Conservation (phyloP, 1,140 invertebrate species). For the Pomphorhynchus laevis region DNA sequence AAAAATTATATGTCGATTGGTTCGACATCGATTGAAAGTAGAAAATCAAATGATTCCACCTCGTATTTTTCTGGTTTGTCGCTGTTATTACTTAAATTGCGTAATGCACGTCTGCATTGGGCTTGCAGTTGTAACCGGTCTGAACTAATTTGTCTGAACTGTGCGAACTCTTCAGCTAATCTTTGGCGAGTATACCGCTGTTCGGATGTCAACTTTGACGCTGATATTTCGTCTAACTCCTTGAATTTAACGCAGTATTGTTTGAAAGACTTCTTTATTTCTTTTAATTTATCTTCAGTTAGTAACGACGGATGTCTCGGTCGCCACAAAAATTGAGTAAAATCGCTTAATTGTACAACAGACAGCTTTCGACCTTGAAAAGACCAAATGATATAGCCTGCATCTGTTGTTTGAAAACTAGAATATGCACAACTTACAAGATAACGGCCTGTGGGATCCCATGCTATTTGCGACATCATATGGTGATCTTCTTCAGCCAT, state of each 20-base stretch:
- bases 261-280: conserved; percentile 10
- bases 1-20: no score
- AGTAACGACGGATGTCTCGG: conserved; percentile 55
- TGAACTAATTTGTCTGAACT: no score
- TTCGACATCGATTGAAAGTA: no score
- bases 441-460: conserved; percentile 93
- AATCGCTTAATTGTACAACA: conserved; percentile 46
- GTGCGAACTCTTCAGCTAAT: no score
- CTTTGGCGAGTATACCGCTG: no score
- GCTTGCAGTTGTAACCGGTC: no score
- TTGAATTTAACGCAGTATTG: neutral
- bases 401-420: conserved; percentile 28
- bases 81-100: no score
- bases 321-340: conserved; percentile 75
- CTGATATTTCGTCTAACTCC: conserved; percentile 6
- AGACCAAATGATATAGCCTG: conserved; percentile 84
- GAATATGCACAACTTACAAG: conserved; percentile 50
- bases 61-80: no score
- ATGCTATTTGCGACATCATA: conserved; percentile 66
- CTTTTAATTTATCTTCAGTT: conserved; percentile 26
- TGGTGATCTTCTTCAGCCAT: conserved; percentile 56
- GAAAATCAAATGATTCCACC: no score
- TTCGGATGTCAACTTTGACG: no score
- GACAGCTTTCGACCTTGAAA: conserved; percentile 39
- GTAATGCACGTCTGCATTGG: no score